These are phyloP conservation scores for Bombus superbus DNA, from an alignment of 1,140 invertebrate species.

Conservation along the genomic window DNA sequence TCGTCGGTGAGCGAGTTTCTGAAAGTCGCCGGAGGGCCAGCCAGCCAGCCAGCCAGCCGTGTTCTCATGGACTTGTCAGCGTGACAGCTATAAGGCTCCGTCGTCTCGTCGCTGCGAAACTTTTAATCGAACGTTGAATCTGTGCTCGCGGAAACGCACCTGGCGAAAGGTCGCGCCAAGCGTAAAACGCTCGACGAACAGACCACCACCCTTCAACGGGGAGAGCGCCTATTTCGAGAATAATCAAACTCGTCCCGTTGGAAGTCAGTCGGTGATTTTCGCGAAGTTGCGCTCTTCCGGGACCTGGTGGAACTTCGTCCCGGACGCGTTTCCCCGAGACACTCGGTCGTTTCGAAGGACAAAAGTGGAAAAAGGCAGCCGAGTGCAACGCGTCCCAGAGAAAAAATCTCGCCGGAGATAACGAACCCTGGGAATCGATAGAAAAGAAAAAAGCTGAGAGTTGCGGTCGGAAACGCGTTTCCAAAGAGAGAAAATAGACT, in stretches of 20 bases:
- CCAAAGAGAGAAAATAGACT: not conserved
- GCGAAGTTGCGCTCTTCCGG: not conserved
- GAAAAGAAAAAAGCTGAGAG: not conserved
- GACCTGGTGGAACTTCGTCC: not conserved
- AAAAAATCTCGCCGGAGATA: no score
- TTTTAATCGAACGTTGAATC: constrained; percentile 1
- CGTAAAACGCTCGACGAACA: no score
- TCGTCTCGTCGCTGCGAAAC: not conserved
- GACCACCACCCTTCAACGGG: not conserved
- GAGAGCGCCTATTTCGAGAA: not conserved
- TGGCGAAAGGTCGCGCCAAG: no score
- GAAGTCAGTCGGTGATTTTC: not conserved
- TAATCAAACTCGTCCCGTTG: not conserved
- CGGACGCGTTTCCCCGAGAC: not conserved
- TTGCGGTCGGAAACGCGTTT: not conserved
- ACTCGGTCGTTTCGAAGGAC: not conserved
- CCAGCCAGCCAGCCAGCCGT: not conserved
- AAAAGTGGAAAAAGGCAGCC: no score
- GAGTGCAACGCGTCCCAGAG: not conserved
- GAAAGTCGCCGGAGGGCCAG: no score
- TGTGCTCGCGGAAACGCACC: not conserved
- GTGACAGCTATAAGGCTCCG: not conserved
- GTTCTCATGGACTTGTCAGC: not conserved
- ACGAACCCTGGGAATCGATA: not conserved
- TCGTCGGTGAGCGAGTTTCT: no score